A percentile compares a stretch with the other conserved stretches of the same genome.
phyloP scores from a whole-genome alignment of 2,113 vertebrate species.

The Psephotus haematonotus region DNA sequence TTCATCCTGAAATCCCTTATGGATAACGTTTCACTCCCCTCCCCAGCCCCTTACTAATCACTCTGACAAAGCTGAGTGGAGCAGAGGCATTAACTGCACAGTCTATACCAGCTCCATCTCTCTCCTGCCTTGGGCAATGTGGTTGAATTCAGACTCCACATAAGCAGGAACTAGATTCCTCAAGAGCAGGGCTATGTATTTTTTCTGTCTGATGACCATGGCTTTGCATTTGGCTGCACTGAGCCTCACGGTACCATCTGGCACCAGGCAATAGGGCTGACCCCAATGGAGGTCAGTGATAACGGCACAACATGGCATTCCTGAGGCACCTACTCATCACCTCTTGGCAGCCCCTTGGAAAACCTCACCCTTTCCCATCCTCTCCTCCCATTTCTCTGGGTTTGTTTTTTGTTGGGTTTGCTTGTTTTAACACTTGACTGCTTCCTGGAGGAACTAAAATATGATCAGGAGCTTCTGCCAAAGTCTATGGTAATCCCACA shows the following conservation, averaged over 20 bases:
- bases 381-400: neutral
- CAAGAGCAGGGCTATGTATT: neutral
- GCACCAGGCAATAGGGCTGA: slow-evolving; percentile 1
- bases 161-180: neutral
- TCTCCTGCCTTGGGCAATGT: neutral
- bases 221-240: slow-evolving; percentile 8
- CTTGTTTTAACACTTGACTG: neutral
- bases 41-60: neutral
- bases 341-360: neutral
- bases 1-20: neutral
- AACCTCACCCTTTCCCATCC: neutral
- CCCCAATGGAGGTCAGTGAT: neutral
- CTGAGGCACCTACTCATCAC: neutral
- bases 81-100: neutral
- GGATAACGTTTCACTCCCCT: neutral
- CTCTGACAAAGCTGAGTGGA: neutral
- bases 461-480: neutral
- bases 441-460: neutral
- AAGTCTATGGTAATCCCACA: neutral
- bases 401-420: neutral
- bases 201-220: neutral
- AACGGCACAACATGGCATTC: neutral
- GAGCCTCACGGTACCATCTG: neutral
- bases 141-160: neutral
- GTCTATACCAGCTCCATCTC: neutral